These are phyloP conservation scores for Actinostola sp. DNA, from an alignment of 92 coral and sea anemone species.

Conservation along the genomic window DNA sequence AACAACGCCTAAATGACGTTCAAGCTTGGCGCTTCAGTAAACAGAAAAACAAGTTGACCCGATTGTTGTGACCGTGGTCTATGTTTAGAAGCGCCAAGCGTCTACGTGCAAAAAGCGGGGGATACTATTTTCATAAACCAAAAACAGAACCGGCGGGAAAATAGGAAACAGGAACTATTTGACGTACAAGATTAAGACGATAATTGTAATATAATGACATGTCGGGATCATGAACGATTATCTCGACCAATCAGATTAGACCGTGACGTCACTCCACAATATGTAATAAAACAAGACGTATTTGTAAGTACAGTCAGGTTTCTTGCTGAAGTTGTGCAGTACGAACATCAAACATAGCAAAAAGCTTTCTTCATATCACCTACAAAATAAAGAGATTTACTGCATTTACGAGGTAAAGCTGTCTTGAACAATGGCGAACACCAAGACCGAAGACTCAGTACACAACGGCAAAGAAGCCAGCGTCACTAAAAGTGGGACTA, in stretches of 20 bases:
- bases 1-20: too few relatives aligned
- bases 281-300: constrained; percentile 14
- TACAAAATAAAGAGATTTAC: background rate
- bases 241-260: constrained; percentile 10
- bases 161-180: background rate
- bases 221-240: background rate
- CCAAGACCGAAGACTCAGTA: background rate
- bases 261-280: constrained; percentile 19
- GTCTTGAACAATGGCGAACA: background rate
- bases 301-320: constrained; percentile 1
- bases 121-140: background rate
- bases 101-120: constrained; percentile 10
- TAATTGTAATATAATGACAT: constrained; percentile 2
- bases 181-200: constrained; percentile 21
- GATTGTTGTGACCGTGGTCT: background rate
- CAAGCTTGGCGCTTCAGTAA: too few relatives aligned
- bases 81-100: background rate
- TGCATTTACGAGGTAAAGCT: too few relatives aligned
- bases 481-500: background rate
- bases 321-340: background rate
- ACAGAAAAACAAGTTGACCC: too few relatives aligned
- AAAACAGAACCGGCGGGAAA: background rate
- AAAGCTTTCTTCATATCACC: background rate
- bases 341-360: background rate
- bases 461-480: background rate